These are phyloP conservation scores for Furnarius figulus DNA, from an alignment of 2,113 vertebrate genomes.

Conservation along the genomic window DNA sequence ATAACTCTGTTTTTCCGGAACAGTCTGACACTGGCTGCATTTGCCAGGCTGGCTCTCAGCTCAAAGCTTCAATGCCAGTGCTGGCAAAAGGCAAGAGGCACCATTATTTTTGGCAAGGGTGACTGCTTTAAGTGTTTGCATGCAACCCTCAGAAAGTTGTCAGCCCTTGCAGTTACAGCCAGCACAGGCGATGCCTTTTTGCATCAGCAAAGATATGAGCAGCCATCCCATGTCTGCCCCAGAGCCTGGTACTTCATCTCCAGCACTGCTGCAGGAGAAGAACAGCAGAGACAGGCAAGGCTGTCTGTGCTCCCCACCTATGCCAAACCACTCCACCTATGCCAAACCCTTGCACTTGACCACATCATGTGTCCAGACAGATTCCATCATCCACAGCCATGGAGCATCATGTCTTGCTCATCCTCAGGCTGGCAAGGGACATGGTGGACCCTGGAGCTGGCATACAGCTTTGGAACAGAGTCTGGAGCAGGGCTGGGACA, in stretches of 20 bases:
- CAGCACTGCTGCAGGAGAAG: not conserved
- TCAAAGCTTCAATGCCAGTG: not conserved
- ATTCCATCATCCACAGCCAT: slow-evolving; percentile 77
- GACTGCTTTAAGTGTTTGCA: not conserved
- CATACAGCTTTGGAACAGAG: not conserved
- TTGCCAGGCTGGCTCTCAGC: slow-evolving; percentile 31
- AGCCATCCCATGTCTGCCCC: not conserved
- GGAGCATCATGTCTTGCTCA: slow-evolving; percentile 58
- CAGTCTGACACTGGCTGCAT: slow-evolving; percentile 32
- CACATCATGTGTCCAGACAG: slow-evolving; percentile 80
- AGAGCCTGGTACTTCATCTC: not conserved
- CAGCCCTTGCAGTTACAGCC: not conserved
- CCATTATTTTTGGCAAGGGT: slow-evolving; percentile 38
- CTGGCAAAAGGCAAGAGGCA: slow-evolving; percentile 25
- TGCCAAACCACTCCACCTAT: not conserved
- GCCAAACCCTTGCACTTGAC: not conserved
- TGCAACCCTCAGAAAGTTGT: not conserved
- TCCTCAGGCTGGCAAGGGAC: slow-evolving; percentile 73
- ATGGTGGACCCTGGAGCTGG: not conserved
- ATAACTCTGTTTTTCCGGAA: slow-evolving; percentile 38
- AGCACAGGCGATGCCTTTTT: not conserved
- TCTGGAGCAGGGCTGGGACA: not conserved
- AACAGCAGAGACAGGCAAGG: not conserved
- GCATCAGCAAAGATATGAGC: not conserved
- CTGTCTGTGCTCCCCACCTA: too few relatives aligned